Conservation (phyloP, 2,888 invertebrate species). For the Pyrochroa serraticornis region DNA sequence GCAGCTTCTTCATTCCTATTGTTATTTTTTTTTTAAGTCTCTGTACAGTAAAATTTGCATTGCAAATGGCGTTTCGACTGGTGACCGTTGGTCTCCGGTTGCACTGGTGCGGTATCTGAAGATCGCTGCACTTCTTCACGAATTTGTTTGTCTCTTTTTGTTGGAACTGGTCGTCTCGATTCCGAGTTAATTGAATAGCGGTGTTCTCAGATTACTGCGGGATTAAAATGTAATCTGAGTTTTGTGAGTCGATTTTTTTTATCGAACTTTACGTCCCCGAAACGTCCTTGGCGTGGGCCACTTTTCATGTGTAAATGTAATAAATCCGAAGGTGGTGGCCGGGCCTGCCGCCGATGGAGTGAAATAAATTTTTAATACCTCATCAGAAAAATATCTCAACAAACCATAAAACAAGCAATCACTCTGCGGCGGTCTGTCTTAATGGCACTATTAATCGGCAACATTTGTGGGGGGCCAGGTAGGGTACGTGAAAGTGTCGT, state of each 20-base stretch:
- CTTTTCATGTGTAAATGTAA: constrained; percentile 30
- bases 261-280: constrained; percentile 10
- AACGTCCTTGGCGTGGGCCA: constrained; percentile 14
- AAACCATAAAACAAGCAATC: constrained; percentile 43
- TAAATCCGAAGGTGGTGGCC: constrained; percentile 21
- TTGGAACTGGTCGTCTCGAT: constrained; percentile 29
- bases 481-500: constrained; percentile 23
- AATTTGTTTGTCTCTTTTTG: constrained; percentile 30
- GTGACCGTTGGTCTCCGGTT: too few relatives aligned
- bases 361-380: constrained; percentile 36
- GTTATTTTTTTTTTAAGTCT: too few relatives aligned
- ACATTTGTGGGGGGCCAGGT: constrained; percentile 24
- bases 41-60: too few relatives aligned
- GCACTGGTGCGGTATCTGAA: too few relatives aligned
- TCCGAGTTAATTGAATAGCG: constrained; percentile 37
- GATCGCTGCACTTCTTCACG: too few relatives aligned
- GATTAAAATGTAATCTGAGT: constrained; percentile 31
- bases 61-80: too few relatives aligned
- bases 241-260: constrained; percentile 26
- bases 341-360: constrained; percentile 7
- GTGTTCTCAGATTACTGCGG: constrained; percentile 31
- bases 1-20: too few relatives aligned
- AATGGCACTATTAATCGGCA: constrained; percentile 37
- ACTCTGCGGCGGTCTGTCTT: constrained; percentile 34
- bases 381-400: constrained; percentile 35